phyloP scores from a whole-genome alignment of 1,140 invertebrate species.

The Bathynomus jamesi region DNA sequence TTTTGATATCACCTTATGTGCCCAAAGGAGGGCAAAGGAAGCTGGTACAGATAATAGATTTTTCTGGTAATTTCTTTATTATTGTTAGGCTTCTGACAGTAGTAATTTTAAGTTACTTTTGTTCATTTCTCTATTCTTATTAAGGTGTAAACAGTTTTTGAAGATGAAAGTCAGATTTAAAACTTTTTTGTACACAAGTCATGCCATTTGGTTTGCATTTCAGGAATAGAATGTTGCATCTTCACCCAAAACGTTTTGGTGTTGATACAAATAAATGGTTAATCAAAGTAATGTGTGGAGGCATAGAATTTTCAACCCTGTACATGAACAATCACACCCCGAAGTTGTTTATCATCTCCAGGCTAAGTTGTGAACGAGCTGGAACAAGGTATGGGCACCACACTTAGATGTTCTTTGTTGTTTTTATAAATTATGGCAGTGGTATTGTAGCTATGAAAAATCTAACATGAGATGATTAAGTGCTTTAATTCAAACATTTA shows the following conservation, averaged over 20 bases:
- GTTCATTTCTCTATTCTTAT: not conserved
- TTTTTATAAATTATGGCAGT: not conserved
- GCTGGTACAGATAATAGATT: conserved; percentile 83
- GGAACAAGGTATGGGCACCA: conserved; percentile 82
- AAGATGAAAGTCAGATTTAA: no score
- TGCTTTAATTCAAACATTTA: no score
- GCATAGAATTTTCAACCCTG: conserved; percentile 88
- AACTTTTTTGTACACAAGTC: no score
- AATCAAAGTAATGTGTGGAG: conserved; percentile 88
- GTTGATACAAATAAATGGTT: conserved; percentile 83
- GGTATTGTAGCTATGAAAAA: no score
- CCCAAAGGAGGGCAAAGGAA: conserved; percentile 72
- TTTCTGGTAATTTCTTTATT: conserved; percentile 84
- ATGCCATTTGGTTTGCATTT: no score
- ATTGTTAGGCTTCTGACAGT: not conserved
- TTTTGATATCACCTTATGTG: conserved; percentile 85
- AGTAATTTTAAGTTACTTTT: not conserved
- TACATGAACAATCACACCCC: conserved; percentile 90
- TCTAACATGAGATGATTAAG: no score
- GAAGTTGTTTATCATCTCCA: conserved; percentile 83
- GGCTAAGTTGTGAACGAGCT: conserved; percentile 91
- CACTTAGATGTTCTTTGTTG: not conserved
- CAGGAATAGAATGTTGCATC: conserved; percentile 86
- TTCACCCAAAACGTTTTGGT: conserved; percentile 81
- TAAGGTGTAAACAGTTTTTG: no score